Conservation (phyloP, 2,888 invertebrate species). For the Chymomyza caudatula region DNA sequence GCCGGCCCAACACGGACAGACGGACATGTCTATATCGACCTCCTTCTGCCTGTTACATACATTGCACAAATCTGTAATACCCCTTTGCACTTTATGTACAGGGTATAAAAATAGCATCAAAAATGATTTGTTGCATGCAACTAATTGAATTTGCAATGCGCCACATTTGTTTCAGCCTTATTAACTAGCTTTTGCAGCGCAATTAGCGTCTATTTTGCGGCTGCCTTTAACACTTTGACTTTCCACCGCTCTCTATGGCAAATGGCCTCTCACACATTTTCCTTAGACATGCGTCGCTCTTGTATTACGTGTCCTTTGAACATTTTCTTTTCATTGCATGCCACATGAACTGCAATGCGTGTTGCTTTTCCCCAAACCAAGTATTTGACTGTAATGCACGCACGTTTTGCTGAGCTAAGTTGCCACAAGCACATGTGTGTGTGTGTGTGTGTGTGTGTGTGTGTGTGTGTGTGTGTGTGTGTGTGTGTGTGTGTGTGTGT, state of each 20-base stretch:
- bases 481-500: neutral
- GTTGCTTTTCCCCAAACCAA: neutral
- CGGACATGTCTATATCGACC: no score
- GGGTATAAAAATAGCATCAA: neutral
- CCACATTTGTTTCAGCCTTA: constrained; percentile 80
- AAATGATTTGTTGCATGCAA: constrained; percentile 13
- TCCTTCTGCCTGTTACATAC: no score
- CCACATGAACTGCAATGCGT: constrained; percentile 8
- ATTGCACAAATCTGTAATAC: no score
- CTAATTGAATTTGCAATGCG: constrained; percentile 49
- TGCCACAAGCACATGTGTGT: neutral
- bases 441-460: no score
- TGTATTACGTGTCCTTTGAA: constrained; percentile 45
- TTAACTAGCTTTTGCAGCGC: constrained; percentile 63
- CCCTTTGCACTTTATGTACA: no score
- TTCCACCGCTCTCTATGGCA: neutral
- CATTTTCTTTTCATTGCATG: constrained; percentile 28
- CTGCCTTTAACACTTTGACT: neutral
- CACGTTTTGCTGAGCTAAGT: neutral
- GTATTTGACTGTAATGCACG: neutral
- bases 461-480: no score
- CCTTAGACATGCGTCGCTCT: neutral
- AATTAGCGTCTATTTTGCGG: constrained; percentile 40
- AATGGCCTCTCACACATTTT: neutral
- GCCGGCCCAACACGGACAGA: no score